phyloP scores from a whole-genome alignment of 2,113 vertebrate genomes.

The Coregonus clupeaformis region DNA sequence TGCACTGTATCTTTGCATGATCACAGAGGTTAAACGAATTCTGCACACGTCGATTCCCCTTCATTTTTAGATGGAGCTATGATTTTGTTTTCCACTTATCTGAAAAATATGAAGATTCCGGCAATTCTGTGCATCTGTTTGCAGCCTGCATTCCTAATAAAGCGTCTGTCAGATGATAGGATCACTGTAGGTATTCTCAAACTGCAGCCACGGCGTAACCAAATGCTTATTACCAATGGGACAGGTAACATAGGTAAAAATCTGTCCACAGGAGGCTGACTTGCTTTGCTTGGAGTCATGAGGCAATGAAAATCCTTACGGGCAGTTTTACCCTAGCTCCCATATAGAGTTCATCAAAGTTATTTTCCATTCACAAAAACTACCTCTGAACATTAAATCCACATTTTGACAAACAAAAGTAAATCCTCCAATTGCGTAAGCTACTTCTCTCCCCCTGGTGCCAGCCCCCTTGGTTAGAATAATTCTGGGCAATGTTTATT shows the following conservation, averaged over 20 bases:
- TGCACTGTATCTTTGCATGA: too few relatives aligned
- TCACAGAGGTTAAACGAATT: too few relatives aligned
- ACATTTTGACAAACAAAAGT: background rate
- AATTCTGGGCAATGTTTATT: background rate
- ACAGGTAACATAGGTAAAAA: background rate
- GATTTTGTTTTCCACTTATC: constrained; percentile 11
- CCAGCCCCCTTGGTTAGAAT: background rate
- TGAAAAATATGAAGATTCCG: too few relatives aligned
- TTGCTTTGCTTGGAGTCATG: background rate
- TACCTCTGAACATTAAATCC: background rate
- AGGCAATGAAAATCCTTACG: background rate
- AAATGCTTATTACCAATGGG: background rate
- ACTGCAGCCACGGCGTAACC: background rate
- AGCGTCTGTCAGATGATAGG: constrained; percentile 29
- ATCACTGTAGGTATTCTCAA: constrained; percentile 34
- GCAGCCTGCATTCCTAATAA: constrained; percentile 26
- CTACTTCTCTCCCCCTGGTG: too few relatives aligned
- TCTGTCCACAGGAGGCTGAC: background rate
- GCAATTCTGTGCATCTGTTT: constrained; percentile 20
- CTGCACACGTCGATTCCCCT: too few relatives aligned
- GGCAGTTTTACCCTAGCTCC: background rate
- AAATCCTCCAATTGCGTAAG: background rate
- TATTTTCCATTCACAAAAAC: background rate
- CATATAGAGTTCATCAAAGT: background rate
- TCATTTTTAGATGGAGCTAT: background rate